These are phyloP conservation scores for Drosophila erecta DNA, from an alignment of 1,140 invertebrate genomes.

Conservation along the genomic window DNA sequence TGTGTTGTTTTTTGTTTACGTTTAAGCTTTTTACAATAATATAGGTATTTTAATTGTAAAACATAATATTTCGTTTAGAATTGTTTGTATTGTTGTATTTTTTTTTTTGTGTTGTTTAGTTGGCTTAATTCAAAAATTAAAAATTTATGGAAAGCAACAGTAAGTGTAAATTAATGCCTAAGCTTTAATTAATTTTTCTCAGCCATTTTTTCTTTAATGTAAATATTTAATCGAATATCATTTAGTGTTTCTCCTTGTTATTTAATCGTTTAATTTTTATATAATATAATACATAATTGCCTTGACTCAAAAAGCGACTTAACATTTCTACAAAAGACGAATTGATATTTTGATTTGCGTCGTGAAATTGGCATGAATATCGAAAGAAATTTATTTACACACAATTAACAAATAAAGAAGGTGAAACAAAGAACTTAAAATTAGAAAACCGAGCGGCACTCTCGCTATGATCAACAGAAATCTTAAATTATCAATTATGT, in stretches of 20 bases:
- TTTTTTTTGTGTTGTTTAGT: constrained; percentile 30
- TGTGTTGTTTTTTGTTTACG: constrained; percentile 67
- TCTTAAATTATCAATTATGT: constrained; percentile 44
- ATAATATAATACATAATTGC: constrained; percentile 82
- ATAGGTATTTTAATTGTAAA: constrained; percentile 65
- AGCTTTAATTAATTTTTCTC: constrained; percentile 51
- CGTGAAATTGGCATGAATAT: constrained; percentile 38
- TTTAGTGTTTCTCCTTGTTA: constrained; percentile 29
- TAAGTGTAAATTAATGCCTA: constrained; percentile 69
- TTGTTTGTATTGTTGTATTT: constrained; percentile 18
- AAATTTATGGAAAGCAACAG: constrained; percentile 79
- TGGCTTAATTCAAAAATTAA: constrained; percentile 76
- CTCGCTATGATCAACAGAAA: constrained; percentile 56
- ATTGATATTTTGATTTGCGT: constrained; percentile 70
- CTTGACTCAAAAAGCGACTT: constrained; percentile 74
- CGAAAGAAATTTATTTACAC: constrained; percentile 69
- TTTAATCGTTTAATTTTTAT: constrained; percentile 40
- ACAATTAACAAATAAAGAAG: constrained; percentile 63
- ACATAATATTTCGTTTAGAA: constrained; percentile 53
- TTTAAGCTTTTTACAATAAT: constrained; percentile 77
- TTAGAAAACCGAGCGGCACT: constrained; percentile 67
- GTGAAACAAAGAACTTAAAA: constrained; percentile 64
- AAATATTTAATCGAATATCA: constrained; percentile 50
- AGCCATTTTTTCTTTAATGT: constrained; percentile 36
- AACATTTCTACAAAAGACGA: constrained; percentile 66